Base-by-base conservation (phyloP, 2,113 vertebrate species). In the Neomonachus schauinslandi region DNA sequence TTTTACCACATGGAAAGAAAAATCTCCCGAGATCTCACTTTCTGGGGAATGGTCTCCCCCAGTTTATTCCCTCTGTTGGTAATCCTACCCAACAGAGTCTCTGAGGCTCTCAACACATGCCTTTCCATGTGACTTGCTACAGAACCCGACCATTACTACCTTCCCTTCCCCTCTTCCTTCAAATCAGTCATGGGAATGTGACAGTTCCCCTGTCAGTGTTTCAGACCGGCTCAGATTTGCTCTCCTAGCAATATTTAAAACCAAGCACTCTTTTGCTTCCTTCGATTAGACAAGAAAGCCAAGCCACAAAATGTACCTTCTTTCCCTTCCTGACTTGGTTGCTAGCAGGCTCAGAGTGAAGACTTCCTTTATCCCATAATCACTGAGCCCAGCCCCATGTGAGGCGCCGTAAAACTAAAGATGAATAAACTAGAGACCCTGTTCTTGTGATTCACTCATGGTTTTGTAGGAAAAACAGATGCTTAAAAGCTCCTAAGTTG, bases 391-490 rank as follows among this genome's bases (percentile, higher is more conserved):
- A 81, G 89, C 15, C 9, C 12, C 69, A 21, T 61, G 36, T 81
- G 36, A 77, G 63, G 51, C 1, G 55, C 33, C 39, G 11, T 28
- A 83, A 86, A 96, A 80, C 22, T 61, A 80, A 84, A 80, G 57
- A 84, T 74, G 28, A 93, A 80, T 74, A 49, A 95, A 36, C 14
- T 79, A 53, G 0, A 67, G 28, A 96, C 2, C 28, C 36, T 53
- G 61, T 59, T 85, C 49, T 95, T 84, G 5, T 89, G 72, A 95
- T 88, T 84, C 83, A 69, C 31, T 74, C 36, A 39, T 57, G 61
- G 51, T 84, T 94, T 94, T 89, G 59, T 65, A 95, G 95, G 33
- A 63, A 91, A 97, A 96, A 87, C 13, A 89, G 87, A 63, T 55
- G 51, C 46, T 85, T 76, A 90, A 74, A 81, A 74, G 5, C 24